Evolutionary conservation across 2,797 vertebrate species (phyloP).

Genomic region (Silurus lanzhouensis): DNA sequence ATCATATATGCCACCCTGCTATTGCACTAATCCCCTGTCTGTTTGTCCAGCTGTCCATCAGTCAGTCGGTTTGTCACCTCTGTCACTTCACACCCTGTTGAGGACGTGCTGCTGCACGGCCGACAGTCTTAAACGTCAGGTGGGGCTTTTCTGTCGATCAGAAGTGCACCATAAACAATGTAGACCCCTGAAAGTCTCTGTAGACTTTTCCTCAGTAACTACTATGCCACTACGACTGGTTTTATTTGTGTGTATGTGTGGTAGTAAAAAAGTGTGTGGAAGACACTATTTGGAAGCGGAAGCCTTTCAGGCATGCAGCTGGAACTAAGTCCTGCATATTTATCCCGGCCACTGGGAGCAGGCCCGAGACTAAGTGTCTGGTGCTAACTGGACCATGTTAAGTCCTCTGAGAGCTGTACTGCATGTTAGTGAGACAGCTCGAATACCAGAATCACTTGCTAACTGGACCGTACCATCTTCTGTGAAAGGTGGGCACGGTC

Average conservation of each 20-base stretch:
- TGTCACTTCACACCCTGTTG: conserved; percentile 23
- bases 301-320: conserved; percentile 54
- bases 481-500: conserved; percentile 46
- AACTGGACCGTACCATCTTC: conserved; percentile 44
- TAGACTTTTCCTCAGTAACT: not conserved
- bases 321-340: conserved; percentile 67
- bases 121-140: conserved; percentile 43
- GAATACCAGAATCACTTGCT: conserved; percentile 33
- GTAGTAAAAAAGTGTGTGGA: conserved; percentile 37
- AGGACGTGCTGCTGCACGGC: conserved; percentile 10
- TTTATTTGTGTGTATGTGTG: conserved; percentile 7
- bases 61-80: conserved; percentile 29
- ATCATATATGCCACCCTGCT: not conserved
- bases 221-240: not conserved
- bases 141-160: conserved; percentile 27
- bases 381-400: conserved; percentile 79
- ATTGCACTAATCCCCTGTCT: conserved; percentile 27
- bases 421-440: conserved; percentile 38
- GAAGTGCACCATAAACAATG: not conserved
- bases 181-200: conserved; percentile 15
- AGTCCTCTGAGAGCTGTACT: conserved; percentile 70
- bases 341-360: conserved; percentile 68
- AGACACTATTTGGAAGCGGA: conserved; percentile 39
- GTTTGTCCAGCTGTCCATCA: conserved; percentile 30
- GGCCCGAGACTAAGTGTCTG: conserved; percentile 75